phyloP scores from a whole-genome alignment of 2,113 vertebrate species.

The Trematomus loennbergii region DNA sequence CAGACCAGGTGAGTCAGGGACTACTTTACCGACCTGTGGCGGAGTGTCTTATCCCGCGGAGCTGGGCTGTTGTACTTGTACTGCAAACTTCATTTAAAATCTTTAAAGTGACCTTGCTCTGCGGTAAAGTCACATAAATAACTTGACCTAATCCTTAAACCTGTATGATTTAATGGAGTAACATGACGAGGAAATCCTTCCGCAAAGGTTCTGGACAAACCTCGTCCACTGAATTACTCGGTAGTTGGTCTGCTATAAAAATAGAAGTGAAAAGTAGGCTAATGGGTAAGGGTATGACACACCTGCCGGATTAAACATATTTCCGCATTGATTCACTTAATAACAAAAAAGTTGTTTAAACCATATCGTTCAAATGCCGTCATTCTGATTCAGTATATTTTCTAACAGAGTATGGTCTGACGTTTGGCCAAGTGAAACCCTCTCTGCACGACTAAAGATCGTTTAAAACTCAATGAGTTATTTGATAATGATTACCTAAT shows the following conservation, averaged over 20 bases:
- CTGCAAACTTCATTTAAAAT: not conserved
- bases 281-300: not conserved
- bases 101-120: not conserved
- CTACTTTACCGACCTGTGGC: not conserved
- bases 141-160: not conserved
- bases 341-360: not conserved
- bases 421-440: not conserved
- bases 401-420: not conserved
- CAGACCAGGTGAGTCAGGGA: conserved; percentile 60
- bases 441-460: not conserved
- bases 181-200: not conserved
- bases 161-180: not conserved
- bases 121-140: not conserved
- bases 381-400: not conserved
- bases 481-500: not conserved
- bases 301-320: not conserved
- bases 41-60: no score
- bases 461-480: not conserved
- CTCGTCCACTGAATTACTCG: no score
- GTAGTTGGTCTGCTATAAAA: no score
- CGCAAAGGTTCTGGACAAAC: no score
- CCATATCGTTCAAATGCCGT: rapidly evolving
- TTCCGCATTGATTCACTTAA: not conserved
- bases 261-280: no score
- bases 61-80: not conserved